phyloP scores from a whole-genome alignment of 1,140 invertebrate genomes.

The Belonocnema kinseyi region DNA sequence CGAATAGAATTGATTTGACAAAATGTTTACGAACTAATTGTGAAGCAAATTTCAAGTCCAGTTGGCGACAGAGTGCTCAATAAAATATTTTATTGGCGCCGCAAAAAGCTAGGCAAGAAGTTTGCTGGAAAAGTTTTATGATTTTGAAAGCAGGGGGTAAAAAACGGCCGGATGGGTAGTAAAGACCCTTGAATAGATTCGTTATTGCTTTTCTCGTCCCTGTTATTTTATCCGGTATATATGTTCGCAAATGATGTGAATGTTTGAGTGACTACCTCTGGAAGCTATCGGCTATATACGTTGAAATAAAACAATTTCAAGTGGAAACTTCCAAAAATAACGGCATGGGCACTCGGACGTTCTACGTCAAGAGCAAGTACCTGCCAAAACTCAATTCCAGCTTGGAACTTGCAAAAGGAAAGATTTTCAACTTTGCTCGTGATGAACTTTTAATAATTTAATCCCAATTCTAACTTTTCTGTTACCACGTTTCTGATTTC shows the following conservation, averaged over 20 bases:
- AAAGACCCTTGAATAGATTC: conserved; percentile 16
- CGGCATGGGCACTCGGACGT: background rate
- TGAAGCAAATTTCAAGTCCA: background rate
- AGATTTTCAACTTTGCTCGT: conserved; percentile 4
- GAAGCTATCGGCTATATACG: conserved; percentile 24
- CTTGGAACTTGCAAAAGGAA: conserved; percentile 4
- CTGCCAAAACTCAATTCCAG: conserved; percentile 21
- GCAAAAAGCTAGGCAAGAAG: background rate
- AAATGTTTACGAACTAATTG: too few relatives aligned
- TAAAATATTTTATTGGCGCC: conserved; percentile 13
- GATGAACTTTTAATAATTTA: background rate
- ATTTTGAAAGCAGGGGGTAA: background rate
- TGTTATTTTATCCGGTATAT: conserved; percentile 25
- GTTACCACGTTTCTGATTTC: too few relatives aligned
- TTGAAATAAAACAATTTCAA: conserved; percentile 25
- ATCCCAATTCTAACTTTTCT: background rate
- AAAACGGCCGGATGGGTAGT: conserved; percentile 1
- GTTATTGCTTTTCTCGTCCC: background rate
- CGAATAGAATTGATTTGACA: too few relatives aligned
- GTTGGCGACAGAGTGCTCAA: background rate
- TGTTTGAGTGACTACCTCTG: conserved; percentile 30
- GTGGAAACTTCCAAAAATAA: conserved; percentile 31
- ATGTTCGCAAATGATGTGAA: conserved; percentile 10
- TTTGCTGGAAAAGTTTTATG: conserved; percentile 4
- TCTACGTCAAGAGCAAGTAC: conserved; percentile 10